Evolutionary conservation across 2,113 vertebrate genomes (phyloP), one percentile per base, ranked within the genome.

Genomic region (Myiagra hebetior): DNA sequence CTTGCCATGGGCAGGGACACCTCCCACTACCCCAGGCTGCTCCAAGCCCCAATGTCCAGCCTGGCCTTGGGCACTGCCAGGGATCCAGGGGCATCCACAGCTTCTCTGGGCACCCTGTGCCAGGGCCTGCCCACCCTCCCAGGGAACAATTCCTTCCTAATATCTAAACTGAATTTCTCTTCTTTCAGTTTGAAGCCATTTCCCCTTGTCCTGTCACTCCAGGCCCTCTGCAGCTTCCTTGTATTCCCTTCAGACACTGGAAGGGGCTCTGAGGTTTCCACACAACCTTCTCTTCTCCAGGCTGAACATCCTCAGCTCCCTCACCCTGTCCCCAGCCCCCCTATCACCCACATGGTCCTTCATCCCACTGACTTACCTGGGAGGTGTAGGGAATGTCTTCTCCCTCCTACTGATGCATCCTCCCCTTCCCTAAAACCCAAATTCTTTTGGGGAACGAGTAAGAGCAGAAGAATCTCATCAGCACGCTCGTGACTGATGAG

Each of bases 401-500:
- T 60, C 63, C 24, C 39, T 82, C 47, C 44, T 49, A 0, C 42
- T 39, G 49, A 35, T 16, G 13, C 28, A 5, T 35, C 60, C 18
- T 69, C 3, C 2, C 5, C 56, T 85, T 79, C 10, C 19, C 12
- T 15, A 57, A 87, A 65, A 33, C 35, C n/a, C 8, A 24, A 67
- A 23, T 64, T 86, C 68, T 50, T 52, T 63, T 57, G 26, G 20
- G 52, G 30, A 55, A 72, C 1, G 12, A 81, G 30, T 13, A 70
- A 67, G 42, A 78, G 16, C 8, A 60, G 68, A 84, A 90, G 47
- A 46, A 39, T 63, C n/a, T 80, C 77, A 50, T 68, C 72, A 95
- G 87, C 53, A 13, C 65, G 10, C 84, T 95, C 35, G 28, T 73
- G 76, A 87, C 95, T 93, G 97, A 98, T 93, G 91, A 84, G 90